Percentiles rank a stretch among this genome's conserved stretches.
phyloP scores from a whole-genome alignment of 2,888 invertebrate genomes.

The Stenolophus ochropezus region DNA sequence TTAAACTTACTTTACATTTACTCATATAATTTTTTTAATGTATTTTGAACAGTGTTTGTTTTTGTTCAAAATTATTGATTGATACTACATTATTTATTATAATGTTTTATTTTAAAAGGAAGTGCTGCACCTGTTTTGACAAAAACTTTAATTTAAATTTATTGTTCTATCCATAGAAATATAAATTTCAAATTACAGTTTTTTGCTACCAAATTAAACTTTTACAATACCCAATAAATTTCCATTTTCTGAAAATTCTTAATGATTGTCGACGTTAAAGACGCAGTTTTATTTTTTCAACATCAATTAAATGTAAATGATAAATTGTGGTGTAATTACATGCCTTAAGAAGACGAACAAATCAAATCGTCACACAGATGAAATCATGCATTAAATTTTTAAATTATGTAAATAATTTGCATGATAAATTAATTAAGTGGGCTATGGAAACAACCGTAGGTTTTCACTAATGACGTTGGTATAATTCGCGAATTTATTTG shows the following conservation, averaged over 20 bases:
- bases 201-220: neutral
- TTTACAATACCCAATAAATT: constrained; percentile 11
- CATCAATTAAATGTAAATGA: constrained; percentile 4
- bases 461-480: constrained; percentile 7
- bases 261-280: neutral
- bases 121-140: neutral
- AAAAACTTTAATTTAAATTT: neutral
- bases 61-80: too few relatives aligned
- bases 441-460: constrained; percentile 22
- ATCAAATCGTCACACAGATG: neutral
- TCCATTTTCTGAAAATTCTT: neutral
- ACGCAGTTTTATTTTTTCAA: neutral
- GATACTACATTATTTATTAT: neutral
- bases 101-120: neutral
- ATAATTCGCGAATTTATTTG: constrained; percentile 25
- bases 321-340: constrained; percentile 17
- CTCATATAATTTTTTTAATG: too few relatives aligned
- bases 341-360: neutral
- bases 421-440: constrained; percentile 43
- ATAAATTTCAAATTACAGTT: neutral
- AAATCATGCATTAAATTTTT: constrained; percentile 24
- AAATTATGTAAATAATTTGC: constrained; percentile 21
- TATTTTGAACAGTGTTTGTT: too few relatives aligned
- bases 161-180: neutral
- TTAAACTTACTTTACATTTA: too few relatives aligned